These are phyloP conservation scores for Drosophila villosipedis DNA, from an alignment of 2,888 invertebrate species.

Conservation along the genomic window DNA sequence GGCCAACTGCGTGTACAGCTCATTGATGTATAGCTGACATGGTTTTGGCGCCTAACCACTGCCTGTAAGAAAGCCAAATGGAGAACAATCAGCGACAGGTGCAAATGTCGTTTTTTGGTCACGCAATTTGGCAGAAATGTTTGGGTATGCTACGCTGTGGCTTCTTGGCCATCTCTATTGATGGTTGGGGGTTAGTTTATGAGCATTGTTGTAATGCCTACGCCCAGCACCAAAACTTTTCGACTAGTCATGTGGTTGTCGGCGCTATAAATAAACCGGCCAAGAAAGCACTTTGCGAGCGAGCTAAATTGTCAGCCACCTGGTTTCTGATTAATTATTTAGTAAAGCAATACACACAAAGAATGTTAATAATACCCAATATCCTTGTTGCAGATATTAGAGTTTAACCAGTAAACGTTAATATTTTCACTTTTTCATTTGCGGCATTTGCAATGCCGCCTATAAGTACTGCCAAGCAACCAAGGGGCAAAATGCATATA, in stretches of 20 bases:
- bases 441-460: not conserved
- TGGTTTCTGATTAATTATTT: constrained; percentile 17
- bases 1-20: constrained; percentile 16
- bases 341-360: constrained; percentile 15
- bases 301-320: constrained; percentile 6
- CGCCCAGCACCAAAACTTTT: constrained; percentile 27
- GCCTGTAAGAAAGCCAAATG: not conserved
- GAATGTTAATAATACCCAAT: not conserved
- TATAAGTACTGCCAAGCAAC: not conserved
- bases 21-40: constrained; percentile 7
- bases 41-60: not conserved
- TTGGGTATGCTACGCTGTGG: constrained; percentile 32
- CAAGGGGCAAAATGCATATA: not conserved
- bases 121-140: constrained; percentile 53
- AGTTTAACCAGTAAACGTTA: not conserved
- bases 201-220: constrained; percentile 39
- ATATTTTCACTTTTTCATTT: constrained; percentile 26
- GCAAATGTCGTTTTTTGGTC: constrained; percentile 61
- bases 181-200: constrained; percentile 16
- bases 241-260: constrained; percentile 39
- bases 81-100: constrained; percentile 48
- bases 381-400: not conserved
- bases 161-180: constrained; percentile 24
- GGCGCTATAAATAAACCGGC: constrained; percentile 42
- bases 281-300: constrained; percentile 22